Percentiles rank a stretch among this genome's conserved stretches.
Evolutionary conservation across 2,797 vertebrate species (phyloP).

Genomic region (Anguilla megastoma): DNA sequence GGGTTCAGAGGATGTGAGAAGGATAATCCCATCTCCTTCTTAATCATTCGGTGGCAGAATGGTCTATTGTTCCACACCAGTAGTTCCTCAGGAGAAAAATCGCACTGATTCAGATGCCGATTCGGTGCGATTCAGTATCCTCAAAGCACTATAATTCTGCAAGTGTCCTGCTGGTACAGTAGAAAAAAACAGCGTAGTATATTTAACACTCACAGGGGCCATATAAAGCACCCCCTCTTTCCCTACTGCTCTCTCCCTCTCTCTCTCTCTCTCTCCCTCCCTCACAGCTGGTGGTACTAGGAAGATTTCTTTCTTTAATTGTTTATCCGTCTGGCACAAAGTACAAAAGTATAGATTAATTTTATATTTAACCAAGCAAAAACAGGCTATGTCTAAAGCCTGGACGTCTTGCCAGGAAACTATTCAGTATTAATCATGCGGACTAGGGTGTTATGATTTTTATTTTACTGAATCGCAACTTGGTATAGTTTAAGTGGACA

Average conservation of each 20-base stretch:
- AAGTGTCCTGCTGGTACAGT: not conserved
- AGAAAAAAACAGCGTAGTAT: not conserved
- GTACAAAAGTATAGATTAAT: not conserved
- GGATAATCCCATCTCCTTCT: not conserved
- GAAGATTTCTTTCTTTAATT: not conserved
- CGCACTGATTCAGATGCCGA: not conserved
- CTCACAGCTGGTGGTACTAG: too few species aligned
- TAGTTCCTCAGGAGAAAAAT: not conserved
- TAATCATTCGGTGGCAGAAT: not conserved
- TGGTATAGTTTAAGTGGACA: too few species aligned
- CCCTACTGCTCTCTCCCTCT: not conserved
- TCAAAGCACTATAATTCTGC: not conserved
- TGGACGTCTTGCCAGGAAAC: not conserved
- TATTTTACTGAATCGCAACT: too few species aligned
- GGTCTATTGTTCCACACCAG: not conserved
- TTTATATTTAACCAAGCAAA: not conserved
- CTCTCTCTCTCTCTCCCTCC: not conserved
- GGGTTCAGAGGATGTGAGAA: not conserved
- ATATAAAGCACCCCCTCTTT: not conserved
- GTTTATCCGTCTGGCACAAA: not conserved
- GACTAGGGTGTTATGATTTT: not conserved
- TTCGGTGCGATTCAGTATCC: not conserved
- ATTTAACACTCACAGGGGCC: not conserved
- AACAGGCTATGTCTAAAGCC: not conserved
- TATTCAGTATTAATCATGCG: not conserved